Base-by-base conservation (phyloP, 2,113 vertebrate genomes). In the Cryptomyrus ogoouensis region DNA sequence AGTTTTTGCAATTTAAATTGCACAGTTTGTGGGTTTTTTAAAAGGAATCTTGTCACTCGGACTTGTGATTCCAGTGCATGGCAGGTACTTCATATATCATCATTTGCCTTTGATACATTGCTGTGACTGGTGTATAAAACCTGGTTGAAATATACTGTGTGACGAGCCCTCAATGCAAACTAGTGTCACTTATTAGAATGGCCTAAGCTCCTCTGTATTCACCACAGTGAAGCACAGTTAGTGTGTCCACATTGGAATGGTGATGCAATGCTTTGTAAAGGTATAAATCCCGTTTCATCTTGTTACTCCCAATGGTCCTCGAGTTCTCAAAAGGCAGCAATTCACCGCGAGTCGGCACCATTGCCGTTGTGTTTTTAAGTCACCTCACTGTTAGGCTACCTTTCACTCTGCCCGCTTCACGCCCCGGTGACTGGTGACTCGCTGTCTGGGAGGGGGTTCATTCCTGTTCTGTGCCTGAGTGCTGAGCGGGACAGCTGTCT, bases 401-500 rank as follows among this genome's bases (percentile, higher is more conserved):
- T 52, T 53, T 84, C 39, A n/a, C 53, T 35, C 12, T 90, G 47
- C 27, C 88, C 5, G 47, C 9, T 39, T 83, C 77, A 13, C 46
- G 66, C 44, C 53, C 70, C 47, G 83, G 74, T 49, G 49, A 80
- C 39, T 35, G 31, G 31, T 35, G 88, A 70, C 70, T 39, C 5
- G 19, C 31, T 50, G 12, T 35, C 49, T 84, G 62, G 46, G 88
- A 91, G 66, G 66, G 91, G 88, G 92, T 92, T 91, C 89, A 21
- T 9, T 5, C 90, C 83, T 91, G 62, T 91, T 70, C 92, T 66
- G 77, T 90, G 91, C 89, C 87, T 86, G 91, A 35, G 92, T 92
- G 86, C 90, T 83, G 91, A 90, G 88, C 91, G 90, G 91, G 92
- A 95, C 92, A 91, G 93, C 93, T 94, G 92, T 94, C 93, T 93